Percentiles rank a stretch among this genome's conserved stretches.
phyloP scores from a whole-genome alignment of 2,113 vertebrate species.

The Raphicerus campestris region DNA sequence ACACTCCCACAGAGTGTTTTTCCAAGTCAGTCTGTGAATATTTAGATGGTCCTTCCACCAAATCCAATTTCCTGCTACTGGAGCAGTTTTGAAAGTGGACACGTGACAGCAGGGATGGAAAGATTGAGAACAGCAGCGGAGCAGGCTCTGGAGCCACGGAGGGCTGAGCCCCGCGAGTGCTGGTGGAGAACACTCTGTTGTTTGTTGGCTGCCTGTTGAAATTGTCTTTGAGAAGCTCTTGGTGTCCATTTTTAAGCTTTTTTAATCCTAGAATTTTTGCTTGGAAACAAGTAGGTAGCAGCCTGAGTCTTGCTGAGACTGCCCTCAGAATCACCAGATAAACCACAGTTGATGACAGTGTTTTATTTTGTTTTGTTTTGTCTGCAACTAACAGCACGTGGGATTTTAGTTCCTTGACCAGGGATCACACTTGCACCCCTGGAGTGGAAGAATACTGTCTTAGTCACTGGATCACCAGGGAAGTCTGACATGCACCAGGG shows the following conservation, averaged over 20 bases:
- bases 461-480: background rate
- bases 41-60: background rate
- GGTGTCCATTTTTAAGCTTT: background rate
- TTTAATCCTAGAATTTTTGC: background rate
- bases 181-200: background rate
- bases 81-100: background rate
- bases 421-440: background rate
- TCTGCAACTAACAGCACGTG: background rate
- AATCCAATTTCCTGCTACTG: background rate
- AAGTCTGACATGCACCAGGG: background rate
- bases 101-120: background rate
- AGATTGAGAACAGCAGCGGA: background rate
- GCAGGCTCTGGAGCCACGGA: fast-evolving
- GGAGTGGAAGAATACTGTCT: background rate
- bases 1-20: background rate
- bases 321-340: background rate
- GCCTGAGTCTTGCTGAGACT: background rate
- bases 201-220: background rate
- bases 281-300: background rate
- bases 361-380: background rate
- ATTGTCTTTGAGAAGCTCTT: background rate
- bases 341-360: background rate
- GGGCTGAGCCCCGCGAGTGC: background rate
- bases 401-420: background rate
- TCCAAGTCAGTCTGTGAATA: background rate